Evolutionary conservation across 2,797 vertebrate genomes (phyloP), one percentile per base, ranked within the genome.

Genomic region (Carapus acus): DNA sequence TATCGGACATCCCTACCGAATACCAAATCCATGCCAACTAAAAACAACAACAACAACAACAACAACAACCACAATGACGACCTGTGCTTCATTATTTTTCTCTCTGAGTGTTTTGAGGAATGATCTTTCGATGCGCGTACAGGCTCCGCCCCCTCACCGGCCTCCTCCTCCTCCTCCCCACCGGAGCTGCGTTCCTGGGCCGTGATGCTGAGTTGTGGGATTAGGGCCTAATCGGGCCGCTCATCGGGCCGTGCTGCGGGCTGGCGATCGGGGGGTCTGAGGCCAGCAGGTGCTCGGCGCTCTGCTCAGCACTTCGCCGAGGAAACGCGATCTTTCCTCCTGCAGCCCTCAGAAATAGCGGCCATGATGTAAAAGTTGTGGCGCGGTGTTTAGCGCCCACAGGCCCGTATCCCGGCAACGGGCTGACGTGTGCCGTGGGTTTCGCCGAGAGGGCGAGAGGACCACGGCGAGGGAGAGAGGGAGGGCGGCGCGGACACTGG

Each of bases 271-370:
- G 88, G 83, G 85, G 83, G 49, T 73, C 86, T 82, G 85, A 83
- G n/a, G 81, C 43, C 63, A 91, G 90, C 92, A 94, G 91, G 87
- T 93, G 91, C 78, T 74, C 80, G 65, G 73, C 85, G 86, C 83
- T 84, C 88, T 83, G 81, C 88, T 91, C 88, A 87, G 89, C 89
- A 89, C 77, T 89, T 82, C 88, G 83, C 76, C 83, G 81, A 82
- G 88, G 93, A 94, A 94, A 96, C 78, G 83, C 83, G 90, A 92
- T 90, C 92, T 89, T 87, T 87, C 76, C 82, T 85, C 83, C 91
- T 90, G 88, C 84, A 91, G 92, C 89, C 90, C 85, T 92, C 84
- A 91, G 90, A 94, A 93, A 96, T 94, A 93, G 92, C 92, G 91
- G 85, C 82, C 83, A 94, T 96, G 93, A 96, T 92, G 91, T 95